These are phyloP conservation scores for Calephelis perditalis DNA, from an alignment of 2,888 invertebrate genomes.

Conservation along the genomic window DNA sequence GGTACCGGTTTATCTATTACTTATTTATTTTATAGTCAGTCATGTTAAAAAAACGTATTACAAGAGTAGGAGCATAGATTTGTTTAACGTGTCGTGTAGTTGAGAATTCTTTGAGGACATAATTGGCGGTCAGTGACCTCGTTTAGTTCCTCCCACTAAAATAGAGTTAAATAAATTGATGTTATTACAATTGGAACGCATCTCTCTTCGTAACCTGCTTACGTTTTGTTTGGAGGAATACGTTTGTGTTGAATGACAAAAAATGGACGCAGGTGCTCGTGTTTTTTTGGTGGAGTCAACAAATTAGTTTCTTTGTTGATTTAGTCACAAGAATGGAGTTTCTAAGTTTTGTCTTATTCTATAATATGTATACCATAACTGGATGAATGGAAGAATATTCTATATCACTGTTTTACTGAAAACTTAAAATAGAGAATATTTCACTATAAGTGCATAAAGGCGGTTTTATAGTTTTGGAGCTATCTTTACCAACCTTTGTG, in stretches of 20 bases:
- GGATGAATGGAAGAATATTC: no score
- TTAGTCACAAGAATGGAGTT: no score
- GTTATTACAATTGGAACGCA: conserved; percentile 73
- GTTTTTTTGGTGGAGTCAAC: conserved; percentile 32
- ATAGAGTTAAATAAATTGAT: conserved; percentile 76
- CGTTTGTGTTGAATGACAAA: conserved; percentile 27
- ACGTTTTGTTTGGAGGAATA: conserved; percentile 47
- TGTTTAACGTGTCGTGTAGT: conserved; percentile 36
- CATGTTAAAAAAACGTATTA: no score
- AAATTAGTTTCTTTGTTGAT: conserved; percentile 14
- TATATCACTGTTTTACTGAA: no score
- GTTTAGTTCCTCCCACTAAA: conserved; percentile 72
- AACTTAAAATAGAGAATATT: no score
- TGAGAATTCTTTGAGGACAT: conserved; percentile 66
- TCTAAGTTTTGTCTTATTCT: background rate
- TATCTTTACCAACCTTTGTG: no score
- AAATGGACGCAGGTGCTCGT: conserved; percentile 45
- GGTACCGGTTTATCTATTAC: no score
- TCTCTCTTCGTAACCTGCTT: conserved; percentile 57
- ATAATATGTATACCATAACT: background rate
- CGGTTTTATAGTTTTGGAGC: no score
- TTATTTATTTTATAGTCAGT: no score
- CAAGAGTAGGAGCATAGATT: conserved; percentile 25
- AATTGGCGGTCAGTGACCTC: conserved; percentile 74
- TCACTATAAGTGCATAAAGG: no score